A percentile compares a stretch with the other conserved stretches of the same genome.
phyloP scores from a whole-genome alignment of 2,797 vertebrate species.

The Gymnopithys bicolor region DNA sequence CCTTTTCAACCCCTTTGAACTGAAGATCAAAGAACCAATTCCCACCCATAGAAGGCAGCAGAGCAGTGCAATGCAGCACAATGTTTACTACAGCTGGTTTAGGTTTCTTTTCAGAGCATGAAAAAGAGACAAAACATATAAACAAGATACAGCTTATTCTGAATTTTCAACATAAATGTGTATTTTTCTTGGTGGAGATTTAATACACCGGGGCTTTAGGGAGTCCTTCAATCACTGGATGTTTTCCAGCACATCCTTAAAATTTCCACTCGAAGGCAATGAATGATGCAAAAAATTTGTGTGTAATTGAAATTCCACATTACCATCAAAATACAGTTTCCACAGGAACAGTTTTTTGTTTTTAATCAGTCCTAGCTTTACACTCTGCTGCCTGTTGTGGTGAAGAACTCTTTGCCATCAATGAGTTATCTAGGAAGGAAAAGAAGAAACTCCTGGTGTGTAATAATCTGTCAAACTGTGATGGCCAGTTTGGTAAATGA shows the following conservation, averaged over 20 bases:
- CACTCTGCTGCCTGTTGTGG: not conserved
- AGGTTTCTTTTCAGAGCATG: not conserved
- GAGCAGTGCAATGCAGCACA: not conserved
- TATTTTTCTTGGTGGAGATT: not conserved
- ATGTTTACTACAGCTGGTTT: not conserved
- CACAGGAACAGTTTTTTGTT: not conserved
- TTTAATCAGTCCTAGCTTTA: not conserved
- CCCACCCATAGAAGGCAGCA: not conserved
- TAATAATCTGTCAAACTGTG: not conserved
- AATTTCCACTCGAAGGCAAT: not conserved
- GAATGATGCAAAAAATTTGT: not conserved
- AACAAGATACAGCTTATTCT: not conserved
- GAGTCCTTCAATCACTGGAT: not conserved
- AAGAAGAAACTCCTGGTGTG: not conserved
- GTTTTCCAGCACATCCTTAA: not conserved
- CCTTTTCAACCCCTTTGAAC: slow-evolving; percentile 50
- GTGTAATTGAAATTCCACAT: not conserved
- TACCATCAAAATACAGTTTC: not conserved
- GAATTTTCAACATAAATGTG: not conserved
- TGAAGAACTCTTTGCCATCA: not conserved
- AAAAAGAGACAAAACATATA: not conserved
- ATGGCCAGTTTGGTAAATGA: not conserved
- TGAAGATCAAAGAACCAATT: slow-evolving; percentile 54
- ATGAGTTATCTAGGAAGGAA: not conserved
- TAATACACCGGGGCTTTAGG: not conserved